These are phyloP conservation scores for Myrmecobius fasciatus DNA, from an alignment of 2,113 vertebrate species.

Conservation along the genomic window DNA sequence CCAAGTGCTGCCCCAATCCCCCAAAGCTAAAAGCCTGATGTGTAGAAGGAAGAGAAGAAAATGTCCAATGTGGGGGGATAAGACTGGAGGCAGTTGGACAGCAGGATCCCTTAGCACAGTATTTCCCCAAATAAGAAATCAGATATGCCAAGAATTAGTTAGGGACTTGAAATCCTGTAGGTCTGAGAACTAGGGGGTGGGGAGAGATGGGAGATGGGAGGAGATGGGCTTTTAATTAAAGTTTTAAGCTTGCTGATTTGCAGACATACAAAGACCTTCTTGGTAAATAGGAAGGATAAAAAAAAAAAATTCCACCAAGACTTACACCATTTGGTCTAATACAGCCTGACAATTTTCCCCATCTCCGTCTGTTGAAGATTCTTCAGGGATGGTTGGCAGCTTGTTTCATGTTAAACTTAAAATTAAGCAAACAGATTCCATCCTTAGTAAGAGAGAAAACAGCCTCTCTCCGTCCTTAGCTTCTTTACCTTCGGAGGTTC, in stretches of 20 bases:
- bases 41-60: constrained; percentile 45
- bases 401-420: constrained; percentile 79
- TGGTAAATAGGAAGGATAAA: constrained; percentile 75
- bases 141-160: constrained; percentile 59
- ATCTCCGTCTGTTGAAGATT: constrained; percentile 75
- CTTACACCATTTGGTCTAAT: constrained; percentile 78
- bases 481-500: constrained; percentile 16
- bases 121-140: constrained; percentile 50
- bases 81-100: fast-evolving
- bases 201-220: background rate
- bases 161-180: constrained; percentile 60
- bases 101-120: constrained; percentile 33
- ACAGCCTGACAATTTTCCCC: constrained; percentile 82
- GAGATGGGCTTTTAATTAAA: constrained; percentile 74
- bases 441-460: constrained; percentile 71
- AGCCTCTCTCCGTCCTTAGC: constrained; percentile 23
- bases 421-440: constrained; percentile 76
- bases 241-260: constrained; percentile 81
- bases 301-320: constrained; percentile 75
- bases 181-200: background rate
- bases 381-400: constrained; percentile 79
- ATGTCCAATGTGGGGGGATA: background rate
- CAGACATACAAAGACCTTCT: constrained; percentile 82
- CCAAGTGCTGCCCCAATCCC: background rate
- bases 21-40: constrained; percentile 70